These are phyloP conservation scores for Bombus breviceps DNA, from an alignment of 1,140 invertebrate species.

Conservation along the genomic window DNA sequence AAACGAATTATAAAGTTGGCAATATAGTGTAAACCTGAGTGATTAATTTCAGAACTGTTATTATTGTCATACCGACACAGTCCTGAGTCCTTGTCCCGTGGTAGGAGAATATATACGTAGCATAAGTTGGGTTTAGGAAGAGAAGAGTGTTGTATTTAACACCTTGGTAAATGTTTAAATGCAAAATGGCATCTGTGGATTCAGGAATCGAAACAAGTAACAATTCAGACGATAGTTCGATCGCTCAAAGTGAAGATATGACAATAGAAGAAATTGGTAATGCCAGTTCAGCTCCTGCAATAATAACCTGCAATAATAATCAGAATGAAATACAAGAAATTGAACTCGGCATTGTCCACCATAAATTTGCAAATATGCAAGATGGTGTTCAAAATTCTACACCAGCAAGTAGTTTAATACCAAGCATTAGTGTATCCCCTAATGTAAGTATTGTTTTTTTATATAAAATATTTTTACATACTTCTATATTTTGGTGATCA, in stretches of 20 bases:
- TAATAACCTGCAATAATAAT: not conserved
- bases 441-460: not conserved
- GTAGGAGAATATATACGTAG: not conserved
- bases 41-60: constrained; percentile 16
- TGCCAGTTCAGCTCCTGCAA: not conserved
- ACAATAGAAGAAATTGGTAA: constrained; percentile 5
- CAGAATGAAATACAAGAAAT: not conserved
- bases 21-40: not conserved
- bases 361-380: not conserved
- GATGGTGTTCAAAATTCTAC: not conserved
- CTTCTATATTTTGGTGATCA: not conserved
- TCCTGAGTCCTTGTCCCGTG: not conserved
- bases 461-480: not conserved
- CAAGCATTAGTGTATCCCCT: not conserved
- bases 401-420: not conserved
- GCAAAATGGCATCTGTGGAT: constrained; percentile 81
- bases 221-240: constrained; percentile 85
- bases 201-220: constrained; percentile 87
- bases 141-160: not conserved
- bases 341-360: too few species aligned
- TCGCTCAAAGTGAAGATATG: constrained; percentile 33
- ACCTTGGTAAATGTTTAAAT: constrained; percentile 20
- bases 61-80: not conserved
- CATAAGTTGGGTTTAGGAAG: not conserved
- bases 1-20: not conserved